Evolutionary conservation across 2,888 invertebrate species (phyloP), one percentile per base, ranked within the genome.

Genomic region (Metopia argyrocephala): DNA sequence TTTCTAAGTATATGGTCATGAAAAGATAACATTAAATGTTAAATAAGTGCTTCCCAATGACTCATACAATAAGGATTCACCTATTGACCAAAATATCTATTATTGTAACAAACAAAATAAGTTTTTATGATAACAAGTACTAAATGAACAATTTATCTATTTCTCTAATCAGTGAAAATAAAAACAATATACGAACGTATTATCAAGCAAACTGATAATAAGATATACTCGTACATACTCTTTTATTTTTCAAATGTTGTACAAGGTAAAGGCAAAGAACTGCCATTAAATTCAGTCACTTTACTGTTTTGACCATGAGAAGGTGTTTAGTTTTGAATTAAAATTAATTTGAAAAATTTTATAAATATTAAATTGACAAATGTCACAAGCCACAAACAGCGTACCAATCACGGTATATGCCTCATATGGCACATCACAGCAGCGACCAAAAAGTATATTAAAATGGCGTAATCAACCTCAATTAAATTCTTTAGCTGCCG

Each of bases 401-500:
- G 46, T 61, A 46, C 61, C 61, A 23, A 25, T 61, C 4, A 7
- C 61, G 25, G n/a, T 61, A 46, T 61, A 46, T 46, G 46, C 61
- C 15, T 62, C 45, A 6, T 45, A 45, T 18, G 25, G 23, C 12
- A 62, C 61, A 45, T 18, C 45, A 12, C 45, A 54, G 28, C 9
- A 27, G n/a, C n/a, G n/a, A 48, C 62, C 45, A 45, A 54, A 5
- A 31, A 21, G 0, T 65, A 15, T n/a, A 7, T 64, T 21, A 0
- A 64, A 12, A 2, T 64, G 73, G 64, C 28, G 25, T 20, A 46
- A 64, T 6, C 45, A 45, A 21, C 73, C 64, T 0, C 73, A 73
- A 56, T 48, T 57, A 12, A 64, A 73, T 64, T 45, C 73, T n/a
- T 28, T 56, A 21, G 48, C 64, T 7, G 64, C 73, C 46, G 64